Evolutionary conservation across 2,797 vertebrate genomes (phyloP), one percentile per base, ranked within the genome.

Genomic region (Oryzias sinensis): DNA sequence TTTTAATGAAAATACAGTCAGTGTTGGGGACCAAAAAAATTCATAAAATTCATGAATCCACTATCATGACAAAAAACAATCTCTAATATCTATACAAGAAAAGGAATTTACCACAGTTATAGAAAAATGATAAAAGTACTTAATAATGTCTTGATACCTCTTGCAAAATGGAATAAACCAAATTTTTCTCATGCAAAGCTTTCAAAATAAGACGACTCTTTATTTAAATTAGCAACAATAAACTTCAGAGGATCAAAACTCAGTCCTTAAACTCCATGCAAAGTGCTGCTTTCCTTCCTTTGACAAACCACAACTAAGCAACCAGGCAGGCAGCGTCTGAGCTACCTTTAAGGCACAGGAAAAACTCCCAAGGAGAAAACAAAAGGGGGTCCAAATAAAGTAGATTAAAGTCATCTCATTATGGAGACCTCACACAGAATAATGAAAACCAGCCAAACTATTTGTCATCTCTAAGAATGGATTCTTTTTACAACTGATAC

Each of bases 341-440:
- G 70, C 70, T 43, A 78, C 33, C 44, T 77, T 63, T 75, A 44
- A 74, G 70, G 56, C 44, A 49, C 59, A 70, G 80, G 76, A 83
- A 83, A 78, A 67, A 14, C 61, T 80, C 75, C 70, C 37, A 55
- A 41, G 51, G 70, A 56, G 70, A 74, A 66, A 70, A 68, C 60
- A 20, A 73, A 49, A 53, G 55, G 48, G 20, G 52, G 53, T 51
- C 57, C 65, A 65, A 68, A 73, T 63, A 41, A 77, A 78, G 65
- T 56, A 69, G 49, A 63, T 66, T 57, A 46, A 54, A 65, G 59
- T 54, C 18, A 56, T 58, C 45, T 70, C 60, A 55, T 66, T 57
- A 81, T 70, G 24, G 44, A 75, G 80, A 82, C 81, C 80, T 76
- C 82, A 76, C 83, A 79, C 75, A 80, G 73, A 77, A 77, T 60